Evolutionary conservation across 2,888 invertebrate genomes (phyloP).

Genomic region (Gymnosoma rotundatum): DNA sequence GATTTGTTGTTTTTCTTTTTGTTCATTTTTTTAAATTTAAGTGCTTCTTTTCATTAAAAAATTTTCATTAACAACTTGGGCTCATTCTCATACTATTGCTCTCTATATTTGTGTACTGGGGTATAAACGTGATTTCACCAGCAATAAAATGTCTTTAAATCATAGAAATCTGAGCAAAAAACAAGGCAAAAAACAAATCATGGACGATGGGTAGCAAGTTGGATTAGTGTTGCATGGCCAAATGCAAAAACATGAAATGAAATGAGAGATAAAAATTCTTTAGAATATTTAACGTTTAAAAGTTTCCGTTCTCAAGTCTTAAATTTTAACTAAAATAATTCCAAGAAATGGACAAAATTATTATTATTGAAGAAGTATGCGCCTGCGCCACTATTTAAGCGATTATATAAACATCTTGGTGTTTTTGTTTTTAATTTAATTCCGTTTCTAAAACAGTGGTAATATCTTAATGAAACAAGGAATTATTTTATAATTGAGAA

Average conservation of each 20-base stretch:
- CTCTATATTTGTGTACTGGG: conserved; percentile 5
- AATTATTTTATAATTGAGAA: no score
- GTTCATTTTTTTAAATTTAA: conserved; percentile 7
- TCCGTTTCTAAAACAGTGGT: neutral
- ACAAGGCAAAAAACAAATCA: neutral
- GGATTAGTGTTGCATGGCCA: conserved; percentile 16
- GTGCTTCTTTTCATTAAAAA: conserved; percentile 71
- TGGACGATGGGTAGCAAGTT: neutral
- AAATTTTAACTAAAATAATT: conserved; percentile 75
- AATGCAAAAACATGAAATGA: conserved; percentile 28
- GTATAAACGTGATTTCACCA: neutral
- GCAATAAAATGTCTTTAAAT: conserved; percentile 10
- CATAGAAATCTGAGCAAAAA: conserved; percentile 34
- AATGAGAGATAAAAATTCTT: conserved; percentile 74
- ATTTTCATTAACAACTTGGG: conserved; percentile 76
- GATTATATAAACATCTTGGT: neutral
- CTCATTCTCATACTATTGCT: neutral
- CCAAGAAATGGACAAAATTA: conserved; percentile 78
- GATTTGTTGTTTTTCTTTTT: conserved; percentile 6
- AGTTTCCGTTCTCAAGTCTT: conserved; percentile 38
- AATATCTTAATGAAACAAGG: neutral
- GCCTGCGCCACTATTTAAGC: conserved; percentile 57
- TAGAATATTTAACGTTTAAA: conserved; percentile 71
- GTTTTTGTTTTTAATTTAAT: conserved; percentile 1
- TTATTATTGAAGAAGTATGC: conserved; percentile 58